These are phyloP conservation scores for Ivindomyrus marchei DNA, from an alignment of 2,113 vertebrate species.

Conservation along the genomic window DNA sequence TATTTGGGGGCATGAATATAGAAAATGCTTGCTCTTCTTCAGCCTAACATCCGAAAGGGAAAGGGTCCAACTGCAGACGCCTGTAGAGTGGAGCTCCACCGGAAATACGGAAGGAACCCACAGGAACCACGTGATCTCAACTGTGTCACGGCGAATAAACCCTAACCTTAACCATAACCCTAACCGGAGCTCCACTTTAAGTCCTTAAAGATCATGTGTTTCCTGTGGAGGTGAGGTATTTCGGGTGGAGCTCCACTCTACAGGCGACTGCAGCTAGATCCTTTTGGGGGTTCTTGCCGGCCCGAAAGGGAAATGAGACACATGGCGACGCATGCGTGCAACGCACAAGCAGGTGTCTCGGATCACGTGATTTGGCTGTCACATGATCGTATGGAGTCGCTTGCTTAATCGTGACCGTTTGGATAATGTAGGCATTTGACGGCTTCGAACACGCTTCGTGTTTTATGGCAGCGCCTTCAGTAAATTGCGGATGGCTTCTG, in stretches of 20 bases:
- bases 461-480: conserved; percentile 49
- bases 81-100: too few relatives aligned
- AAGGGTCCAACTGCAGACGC: too few relatives aligned
- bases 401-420: neutral
- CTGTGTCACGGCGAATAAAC: too few relatives aligned
- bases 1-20: neutral
- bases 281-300: too few relatives aligned
- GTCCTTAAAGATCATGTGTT: too few relatives aligned
- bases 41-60: neutral
- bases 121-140: too few relatives aligned
- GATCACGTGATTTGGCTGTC: neutral
- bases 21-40: neutral
- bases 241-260: too few relatives aligned
- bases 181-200: too few relatives aligned
- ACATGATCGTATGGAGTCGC: neutral
- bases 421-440: neutral
- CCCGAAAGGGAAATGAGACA: neutral
- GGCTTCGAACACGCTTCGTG: neutral
- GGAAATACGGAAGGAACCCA: too few relatives aligned
- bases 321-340: neutral
- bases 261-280: too few relatives aligned
- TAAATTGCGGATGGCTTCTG: conserved; percentile 16
- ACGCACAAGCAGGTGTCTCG: neutral
- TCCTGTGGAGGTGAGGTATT: too few relatives aligned
- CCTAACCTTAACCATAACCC: too few relatives aligned